Conservation (phyloP, 2,113 vertebrate genomes). For the Egretta garzetta region DNA sequence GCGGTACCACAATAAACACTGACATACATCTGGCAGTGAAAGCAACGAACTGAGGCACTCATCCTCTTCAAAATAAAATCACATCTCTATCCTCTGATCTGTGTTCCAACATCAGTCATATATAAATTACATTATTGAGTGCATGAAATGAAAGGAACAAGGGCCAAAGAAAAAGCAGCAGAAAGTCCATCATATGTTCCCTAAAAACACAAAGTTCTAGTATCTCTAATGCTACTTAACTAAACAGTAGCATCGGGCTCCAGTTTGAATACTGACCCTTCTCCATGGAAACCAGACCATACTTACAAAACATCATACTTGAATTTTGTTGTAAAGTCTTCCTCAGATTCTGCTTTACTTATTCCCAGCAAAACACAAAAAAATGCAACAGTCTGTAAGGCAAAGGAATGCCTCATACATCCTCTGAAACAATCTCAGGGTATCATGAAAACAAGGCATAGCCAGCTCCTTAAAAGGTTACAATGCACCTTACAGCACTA, state of each 20-base stretch:
- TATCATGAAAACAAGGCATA: neutral
- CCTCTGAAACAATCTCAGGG: neutral
- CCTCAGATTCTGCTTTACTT: neutral
- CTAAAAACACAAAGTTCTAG: neutral
- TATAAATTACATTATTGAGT: neutral
- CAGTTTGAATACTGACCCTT: neutral
- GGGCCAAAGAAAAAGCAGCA: neutral
- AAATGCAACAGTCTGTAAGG: neutral
- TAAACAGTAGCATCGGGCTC: neutral
- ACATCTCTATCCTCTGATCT: neutral
- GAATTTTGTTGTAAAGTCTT: neutral
- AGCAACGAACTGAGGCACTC: neutral
- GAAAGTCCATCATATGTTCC: neutral
- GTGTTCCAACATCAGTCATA: neutral
- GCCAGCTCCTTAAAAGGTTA: neutral
- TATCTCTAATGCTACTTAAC: neutral
- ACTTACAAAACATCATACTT: neutral
- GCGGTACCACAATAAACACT: neutral
- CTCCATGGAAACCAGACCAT: neutral
- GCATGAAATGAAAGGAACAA: neutral
- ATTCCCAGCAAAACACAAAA: neutral
- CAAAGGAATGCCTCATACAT: neutral
- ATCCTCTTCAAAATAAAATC: neutral
- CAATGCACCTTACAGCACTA: neutral
- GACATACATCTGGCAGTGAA: neutral